phyloP scores from a whole-genome alignment of 2,888 invertebrate genomes.

The Monochamus alternatus region DNA sequence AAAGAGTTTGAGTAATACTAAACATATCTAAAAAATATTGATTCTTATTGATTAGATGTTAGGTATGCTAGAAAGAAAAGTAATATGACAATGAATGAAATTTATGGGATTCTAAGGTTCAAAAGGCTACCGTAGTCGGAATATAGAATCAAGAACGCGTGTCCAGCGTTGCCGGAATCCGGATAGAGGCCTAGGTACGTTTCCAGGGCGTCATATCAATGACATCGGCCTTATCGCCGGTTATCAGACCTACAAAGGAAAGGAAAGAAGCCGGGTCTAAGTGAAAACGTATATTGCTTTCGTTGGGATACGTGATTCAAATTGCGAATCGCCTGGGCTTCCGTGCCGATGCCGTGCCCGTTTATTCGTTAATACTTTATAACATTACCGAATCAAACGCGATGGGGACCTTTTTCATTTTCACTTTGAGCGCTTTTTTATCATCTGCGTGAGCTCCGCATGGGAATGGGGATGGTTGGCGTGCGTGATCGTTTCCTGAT shows the following conservation, averaged over 20 bases:
- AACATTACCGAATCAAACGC: conserved; percentile 29
- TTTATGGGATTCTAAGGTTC: neutral
- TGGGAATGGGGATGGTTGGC: conserved; percentile 5
- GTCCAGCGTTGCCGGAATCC: neutral
- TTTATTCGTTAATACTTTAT: conserved; percentile 35
- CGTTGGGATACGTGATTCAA: conserved; percentile 45
- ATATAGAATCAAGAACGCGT: neutral
- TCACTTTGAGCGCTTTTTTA: conserved; percentile 18
- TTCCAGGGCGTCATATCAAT: conserved; percentile 35
- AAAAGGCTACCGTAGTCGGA: neutral
- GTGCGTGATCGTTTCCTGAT: neutral
- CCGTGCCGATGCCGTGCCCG: neutral
- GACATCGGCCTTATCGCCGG: conserved; percentile 41
- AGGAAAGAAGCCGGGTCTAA: conserved; percentile 39
- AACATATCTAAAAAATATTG: too few species aligned
- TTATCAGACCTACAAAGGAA: conserved; percentile 46
- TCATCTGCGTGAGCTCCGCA: neutral
- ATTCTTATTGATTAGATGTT: too few species aligned
- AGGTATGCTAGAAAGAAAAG: too few species aligned
- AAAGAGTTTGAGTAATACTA: too few species aligned
- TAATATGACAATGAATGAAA: too few species aligned
- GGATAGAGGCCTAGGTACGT: neutral
- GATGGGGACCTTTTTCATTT: conserved; percentile 17
- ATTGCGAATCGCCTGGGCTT: conserved; percentile 39
- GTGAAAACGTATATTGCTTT: conserved; percentile 50